A percentile compares a stretch with the other conserved stretches of the same genome.
phyloP scores from a whole-genome alignment of 2,797 vertebrate genomes.

The Oryzias sinensis region DNA sequence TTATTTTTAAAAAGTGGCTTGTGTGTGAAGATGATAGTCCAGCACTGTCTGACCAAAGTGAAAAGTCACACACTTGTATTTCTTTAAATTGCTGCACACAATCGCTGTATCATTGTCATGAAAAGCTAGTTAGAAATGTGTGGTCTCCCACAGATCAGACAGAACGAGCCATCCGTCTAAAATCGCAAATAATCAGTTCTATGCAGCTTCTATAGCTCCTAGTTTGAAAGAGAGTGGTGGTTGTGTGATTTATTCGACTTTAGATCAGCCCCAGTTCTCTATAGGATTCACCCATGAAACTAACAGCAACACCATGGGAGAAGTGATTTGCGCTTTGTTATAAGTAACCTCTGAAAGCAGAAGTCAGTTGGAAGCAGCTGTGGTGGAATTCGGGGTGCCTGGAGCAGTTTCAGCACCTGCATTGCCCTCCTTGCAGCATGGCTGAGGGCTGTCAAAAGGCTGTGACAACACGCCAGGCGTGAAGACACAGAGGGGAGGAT shows the following conservation, averaged over 20 bases:
- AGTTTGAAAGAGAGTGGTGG: too few relatives aligned
- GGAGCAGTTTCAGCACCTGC: slow-evolving; percentile 9
- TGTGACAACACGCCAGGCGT: slow-evolving; percentile 30
- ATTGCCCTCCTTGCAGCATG: slow-evolving; percentile 21
- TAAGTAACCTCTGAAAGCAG: slow-evolving; percentile 8
- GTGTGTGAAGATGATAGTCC: too few relatives aligned
- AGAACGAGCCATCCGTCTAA: too few relatives aligned
- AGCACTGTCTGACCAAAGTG: too few relatives aligned
- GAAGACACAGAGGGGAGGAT: slow-evolving; percentile 17
- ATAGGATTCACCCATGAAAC: slow-evolving; percentile 7
- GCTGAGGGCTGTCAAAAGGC: slow-evolving; percentile 27
- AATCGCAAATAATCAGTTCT: too few relatives aligned
- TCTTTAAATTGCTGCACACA: too few relatives aligned
- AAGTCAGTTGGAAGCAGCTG: not conserved
- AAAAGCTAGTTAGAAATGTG: too few relatives aligned
- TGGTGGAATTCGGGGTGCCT: not conserved
- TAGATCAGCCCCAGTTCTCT: not conserved
- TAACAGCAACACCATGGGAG: slow-evolving; percentile 3
- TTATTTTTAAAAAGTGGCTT: too few relatives aligned
- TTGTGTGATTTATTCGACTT: not conserved
- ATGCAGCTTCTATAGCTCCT: too few relatives aligned
- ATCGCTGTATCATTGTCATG: too few relatives aligned
- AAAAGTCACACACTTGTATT: too few relatives aligned
- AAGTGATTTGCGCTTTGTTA: slow-evolving; percentile 20
- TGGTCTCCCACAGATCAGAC: too few relatives aligned